Evolutionary conservation across 2,888 invertebrate genomes (phyloP), one percentile per base, ranked within the genome.

Genomic region (Cerastis leucographa): DNA sequence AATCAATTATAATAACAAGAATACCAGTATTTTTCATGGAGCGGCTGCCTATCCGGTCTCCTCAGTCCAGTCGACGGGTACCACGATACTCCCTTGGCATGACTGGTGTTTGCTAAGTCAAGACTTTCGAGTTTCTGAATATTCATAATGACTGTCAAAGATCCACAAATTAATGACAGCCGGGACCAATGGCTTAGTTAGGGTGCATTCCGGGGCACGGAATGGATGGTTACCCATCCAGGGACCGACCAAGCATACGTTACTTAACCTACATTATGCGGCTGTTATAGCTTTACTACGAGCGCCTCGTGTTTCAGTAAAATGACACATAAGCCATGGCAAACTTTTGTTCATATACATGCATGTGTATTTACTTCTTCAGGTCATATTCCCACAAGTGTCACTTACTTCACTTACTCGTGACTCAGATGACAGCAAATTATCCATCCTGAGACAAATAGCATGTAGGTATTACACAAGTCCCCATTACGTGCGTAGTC

Each of bases 401-500:
- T 40, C 40, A n/a, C n/a, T 54, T 35, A 66, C 40, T 29, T 6
- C 80, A 59, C 29, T 65, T 29, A 51, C 14, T n/a, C 17, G 29
- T 49, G n/a, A 29, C 29, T 19, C n/a, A 66, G 19, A 64, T 67
- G 51, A 69, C 56, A 12, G 56, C 7, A n/a, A 35, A 44, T 17
- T 65, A 51, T 56, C 19, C 70, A 79, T 71, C 64, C 25, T 67
- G 35, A 35, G 67, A 75, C 59, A 85, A 72, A 72, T 54, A 44
- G n/a, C 61, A 56, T 46, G 42, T n/a, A n/a, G n/a, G n/a, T 35
- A 70, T 78, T 82, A 82, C 72, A 78, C 74, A 85, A 85, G 85
- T 44, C 40, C 59, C 79, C 64, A 68, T 87, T 83, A 83, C 74
- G 81, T 61, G 75, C 67, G 64, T 77, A 74, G 76, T 78, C 78